Base-by-base conservation (phyloP, 64 coral and sea anemone species). In the Platygyra sinensis region DNA sequence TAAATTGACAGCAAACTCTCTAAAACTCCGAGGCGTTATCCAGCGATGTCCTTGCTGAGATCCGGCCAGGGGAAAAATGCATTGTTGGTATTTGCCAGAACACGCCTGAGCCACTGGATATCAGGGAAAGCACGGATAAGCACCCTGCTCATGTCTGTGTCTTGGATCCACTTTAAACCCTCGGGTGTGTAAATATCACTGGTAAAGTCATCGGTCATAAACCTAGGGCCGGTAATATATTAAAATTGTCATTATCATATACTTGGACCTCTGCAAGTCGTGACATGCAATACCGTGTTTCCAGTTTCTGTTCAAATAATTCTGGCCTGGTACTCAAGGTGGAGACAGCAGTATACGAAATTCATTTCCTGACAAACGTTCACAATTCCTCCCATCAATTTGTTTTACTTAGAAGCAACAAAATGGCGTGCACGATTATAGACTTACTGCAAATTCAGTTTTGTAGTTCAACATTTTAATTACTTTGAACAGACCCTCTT, bases 31-130 rank as follows among this genome's bases (percentile, higher is more conserved):
- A n/a, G 10, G 65, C 60, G 22, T 25, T 60, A 30, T 80, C n/a
- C 22, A 22, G 22, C 65, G 25, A 27, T 46, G 6, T 69, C 42
- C 42, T 5, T 5, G 42, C 42, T 5, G 42, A 11, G 4, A 49
- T 13, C 60, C n/a, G 80, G 61, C 91, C 94, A 96, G 10, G 94
- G 94, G 30, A 90, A 96, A 54, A 96, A 96, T 13, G 94, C 91
- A 87, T 93, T 96, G 2, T 93, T 55, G 12, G 78, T 67, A 20
- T 78, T 90, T n/a, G 52, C 50, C 25, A 96, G 20, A 18, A 93
- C 31, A 14, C 31, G 30, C 0, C 12, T 59, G 65, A 96, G 91
- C 55, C 72, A 27, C 2, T 86, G 60, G 3, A 87, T 73, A 5
- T 93, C 82, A 16, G 77, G 75, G 28, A 93, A 96, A 16, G 90